A percentile compares a stretch with the other conserved stretches of the same genome.
phyloP scores from a whole-genome alignment of 2,113 vertebrate genomes.

The Myotis brandtii region DNA sequence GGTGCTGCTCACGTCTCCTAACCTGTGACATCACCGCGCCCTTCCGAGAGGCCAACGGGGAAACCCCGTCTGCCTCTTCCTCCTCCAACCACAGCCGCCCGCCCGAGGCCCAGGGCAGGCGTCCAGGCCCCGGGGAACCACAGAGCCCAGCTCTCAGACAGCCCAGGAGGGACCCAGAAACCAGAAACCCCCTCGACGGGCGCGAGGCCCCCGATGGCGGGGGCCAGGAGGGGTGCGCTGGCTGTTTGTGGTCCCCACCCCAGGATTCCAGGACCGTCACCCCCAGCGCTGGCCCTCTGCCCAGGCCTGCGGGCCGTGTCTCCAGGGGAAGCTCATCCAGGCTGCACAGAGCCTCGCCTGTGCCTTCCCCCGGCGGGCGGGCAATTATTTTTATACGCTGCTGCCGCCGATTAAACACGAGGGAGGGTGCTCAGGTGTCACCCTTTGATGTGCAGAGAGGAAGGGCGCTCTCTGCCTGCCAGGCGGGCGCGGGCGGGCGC shows the following conservation, averaged over 20 bases:
- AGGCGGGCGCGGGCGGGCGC: conserved; percentile 48
- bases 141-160: conserved; percentile 10
- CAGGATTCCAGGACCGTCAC: conserved; percentile 63
- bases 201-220: not conserved
- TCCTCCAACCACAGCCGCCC: not conserved
- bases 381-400: conserved; percentile 77
- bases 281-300: conserved; percentile 73
- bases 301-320: conserved; percentile 60
- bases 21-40: not conserved
- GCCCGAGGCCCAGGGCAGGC: not conserved
- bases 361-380: conserved; percentile 76
- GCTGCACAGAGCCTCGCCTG: conserved; percentile 67
- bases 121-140: not conserved
- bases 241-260: conserved; percentile 47
- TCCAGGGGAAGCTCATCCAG: conserved; percentile 66
- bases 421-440: conserved; percentile 72
- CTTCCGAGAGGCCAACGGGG: not conserved
- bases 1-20: not conserved
- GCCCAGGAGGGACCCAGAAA: conserved; percentile 38
- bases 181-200: not conserved
- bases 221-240: conserved; percentile 35
- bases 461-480: conserved; percentile 74
- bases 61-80: not conserved
- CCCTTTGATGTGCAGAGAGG: conserved; percentile 85
- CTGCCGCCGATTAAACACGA: conserved; percentile 76